These are phyloP conservation scores for Muscidifurax raptorellus DNA, from an alignment of 1,140 invertebrate species.

Conservation along the genomic window DNA sequence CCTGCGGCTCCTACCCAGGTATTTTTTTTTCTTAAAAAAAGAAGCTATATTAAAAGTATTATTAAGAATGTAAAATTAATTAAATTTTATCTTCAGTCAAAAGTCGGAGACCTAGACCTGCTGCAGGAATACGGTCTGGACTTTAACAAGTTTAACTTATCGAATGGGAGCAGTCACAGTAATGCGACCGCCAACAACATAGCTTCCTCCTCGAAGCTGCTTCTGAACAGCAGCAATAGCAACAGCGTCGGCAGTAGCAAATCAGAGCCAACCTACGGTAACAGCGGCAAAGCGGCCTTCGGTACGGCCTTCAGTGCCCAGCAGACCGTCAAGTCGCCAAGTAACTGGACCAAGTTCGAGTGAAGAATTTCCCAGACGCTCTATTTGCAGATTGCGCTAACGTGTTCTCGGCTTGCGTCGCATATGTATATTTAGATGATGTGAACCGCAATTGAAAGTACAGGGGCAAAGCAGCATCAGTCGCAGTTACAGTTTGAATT, in stretches of 20 bases:
- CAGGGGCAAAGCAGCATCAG: background rate
- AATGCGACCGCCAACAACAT: background rate
- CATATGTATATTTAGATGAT: background rate
- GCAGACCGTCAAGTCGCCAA: conserved; percentile 68
- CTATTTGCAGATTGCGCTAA: background rate
- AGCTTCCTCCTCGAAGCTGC: conserved; percentile 15
- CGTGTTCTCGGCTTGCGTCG: background rate
- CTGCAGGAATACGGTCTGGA: conserved; percentile 78
- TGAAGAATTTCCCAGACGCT: conserved; percentile 53
- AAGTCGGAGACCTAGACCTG: conserved; percentile 74
- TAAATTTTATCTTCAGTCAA: conserved; percentile 41
- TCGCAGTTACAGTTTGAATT: background rate
- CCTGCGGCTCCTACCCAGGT: conserved; percentile 16
- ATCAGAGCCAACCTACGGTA: conserved; percentile 22
- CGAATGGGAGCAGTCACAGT: conserved; percentile 63
- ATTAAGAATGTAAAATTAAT: background rate
- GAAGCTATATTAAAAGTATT: background rate
- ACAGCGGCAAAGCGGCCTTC: conserved; percentile 57
- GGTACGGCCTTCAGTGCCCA: conserved; percentile 59
- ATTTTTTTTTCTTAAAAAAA: background rate
- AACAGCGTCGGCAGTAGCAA: conserved; percentile 9
- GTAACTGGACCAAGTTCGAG: conserved; percentile 74
- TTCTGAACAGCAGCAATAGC: background rate
- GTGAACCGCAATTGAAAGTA: conserved; percentile 1
- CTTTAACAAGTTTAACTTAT: conserved; percentile 72